Evolutionary conservation across 1,140 invertebrate species (phyloP).

Genomic region (Diuraphis noxia): DNA sequence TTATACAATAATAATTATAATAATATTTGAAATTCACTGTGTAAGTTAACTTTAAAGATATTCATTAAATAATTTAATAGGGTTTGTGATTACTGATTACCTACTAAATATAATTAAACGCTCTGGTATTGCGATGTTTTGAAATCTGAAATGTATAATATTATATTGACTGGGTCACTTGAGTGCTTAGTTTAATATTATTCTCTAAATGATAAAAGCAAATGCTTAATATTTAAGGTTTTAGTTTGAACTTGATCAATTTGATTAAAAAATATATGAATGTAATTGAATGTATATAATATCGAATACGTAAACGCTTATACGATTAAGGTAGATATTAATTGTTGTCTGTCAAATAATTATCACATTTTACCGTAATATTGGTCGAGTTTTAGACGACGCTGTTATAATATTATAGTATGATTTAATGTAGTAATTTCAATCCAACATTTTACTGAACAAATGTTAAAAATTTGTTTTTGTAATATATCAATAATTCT

Average conservation of each 20-base stretch:
- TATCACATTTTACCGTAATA: neutral
- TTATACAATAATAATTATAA: neutral
- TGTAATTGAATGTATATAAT: neutral
- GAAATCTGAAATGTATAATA: neutral
- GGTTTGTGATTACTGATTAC: neutral
- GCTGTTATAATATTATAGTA: too few relatives aligned
- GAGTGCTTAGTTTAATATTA: neutral
- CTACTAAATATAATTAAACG: neutral
- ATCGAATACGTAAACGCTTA: neutral
- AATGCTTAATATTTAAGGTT: neutral
- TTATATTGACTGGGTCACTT: neutral
- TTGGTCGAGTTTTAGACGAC: neutral
- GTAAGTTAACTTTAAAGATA: neutral
- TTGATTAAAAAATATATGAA: neutral
- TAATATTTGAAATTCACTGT: neutral
- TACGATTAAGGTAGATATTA: too few relatives aligned
- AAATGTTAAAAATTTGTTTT: too few relatives aligned
- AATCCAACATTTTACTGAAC: too few relatives aligned
- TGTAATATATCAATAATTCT: too few relatives aligned
- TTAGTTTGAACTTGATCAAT: neutral
- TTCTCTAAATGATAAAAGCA: neutral
- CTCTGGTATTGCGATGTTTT: neutral
- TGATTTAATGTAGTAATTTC: too few relatives aligned
- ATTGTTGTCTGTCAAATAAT: neutral
- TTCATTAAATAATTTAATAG: neutral